Conservation (phyloP, 1,140 invertebrate genomes). For the Kradibia gibbosae region DNA sequence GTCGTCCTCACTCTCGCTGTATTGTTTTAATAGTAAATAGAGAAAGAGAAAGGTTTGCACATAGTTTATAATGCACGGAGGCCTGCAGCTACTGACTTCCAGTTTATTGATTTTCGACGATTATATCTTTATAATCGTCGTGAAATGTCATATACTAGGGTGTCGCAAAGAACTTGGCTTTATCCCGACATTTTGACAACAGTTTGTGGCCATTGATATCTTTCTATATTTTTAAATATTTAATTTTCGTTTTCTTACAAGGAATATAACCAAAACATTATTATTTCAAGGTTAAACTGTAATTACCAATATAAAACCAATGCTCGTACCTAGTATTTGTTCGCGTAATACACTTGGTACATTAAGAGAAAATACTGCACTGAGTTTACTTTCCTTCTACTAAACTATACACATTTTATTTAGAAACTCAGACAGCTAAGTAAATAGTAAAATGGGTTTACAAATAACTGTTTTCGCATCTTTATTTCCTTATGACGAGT, state of each 20-base stretch:
- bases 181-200: conserved; percentile 12
- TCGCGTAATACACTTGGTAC: neutral
- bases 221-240: neutral
- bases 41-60: conserved; percentile 21
- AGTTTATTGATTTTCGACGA: conserved; percentile 42
- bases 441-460: neutral
- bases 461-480: neutral
- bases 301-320: neutral
- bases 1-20: neutral
- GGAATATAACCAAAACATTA: neutral
- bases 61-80: conserved; percentile 2
- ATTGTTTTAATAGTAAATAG: conserved; percentile 7
- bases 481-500: neutral
- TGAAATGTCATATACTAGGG: conserved; percentile 2
- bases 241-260: neutral
- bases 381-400: neutral
- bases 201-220: neutral
- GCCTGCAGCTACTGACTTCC: neutral
- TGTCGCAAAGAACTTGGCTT: neutral
- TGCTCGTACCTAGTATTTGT: neutral
- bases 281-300: neutral
- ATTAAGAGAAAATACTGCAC: neutral
- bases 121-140: too few relatives aligned
- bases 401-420: neutral
- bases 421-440: neutral